Conservation (phyloP, 2,797 vertebrate species). For the Gallinago stenura region DNA sequence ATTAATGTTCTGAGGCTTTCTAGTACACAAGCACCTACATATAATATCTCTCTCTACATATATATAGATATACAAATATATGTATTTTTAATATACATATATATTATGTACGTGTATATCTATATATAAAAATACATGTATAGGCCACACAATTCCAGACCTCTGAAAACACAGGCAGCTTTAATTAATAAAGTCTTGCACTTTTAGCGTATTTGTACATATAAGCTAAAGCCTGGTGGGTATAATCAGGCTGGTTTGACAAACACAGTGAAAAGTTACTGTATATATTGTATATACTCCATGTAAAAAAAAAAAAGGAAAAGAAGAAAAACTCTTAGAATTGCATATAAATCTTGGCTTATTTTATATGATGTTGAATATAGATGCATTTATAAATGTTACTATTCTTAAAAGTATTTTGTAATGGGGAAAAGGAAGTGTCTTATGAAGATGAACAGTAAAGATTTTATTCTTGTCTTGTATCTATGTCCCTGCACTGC, state of each 20-base stretch:
- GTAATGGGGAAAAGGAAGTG: conserved; percentile 72
- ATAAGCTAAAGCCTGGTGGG: conserved; percentile 69
- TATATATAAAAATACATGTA: not conserved
- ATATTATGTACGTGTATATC: not conserved
- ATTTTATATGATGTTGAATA: conserved; percentile 78
- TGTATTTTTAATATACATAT: not conserved
- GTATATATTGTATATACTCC: conserved; percentile 70
- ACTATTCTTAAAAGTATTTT: conserved; percentile 76
- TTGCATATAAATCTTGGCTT: conserved; percentile 67
- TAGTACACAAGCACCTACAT: not conserved
- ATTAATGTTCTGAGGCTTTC: not conserved
- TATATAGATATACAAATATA: not conserved
- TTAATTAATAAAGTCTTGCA: conserved; percentile 73
- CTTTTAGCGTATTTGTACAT: conserved; percentile 77
- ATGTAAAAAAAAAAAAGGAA: conserved; percentile 1
- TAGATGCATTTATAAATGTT: conserved; percentile 76
- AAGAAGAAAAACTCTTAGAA: not conserved
- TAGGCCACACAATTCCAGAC: conserved; percentile 64
- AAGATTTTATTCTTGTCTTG: conserved; percentile 76
- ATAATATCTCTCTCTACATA: not conserved
- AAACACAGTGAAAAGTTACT: conserved; percentile 47
- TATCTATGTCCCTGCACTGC: conserved; percentile 44
- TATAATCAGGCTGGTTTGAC: conserved; percentile 46
- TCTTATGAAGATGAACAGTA: conserved; percentile 67
- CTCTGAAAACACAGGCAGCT: conserved; percentile 73